These are phyloP conservation scores for Microctenopoma stevenorrisi DNA, from an alignment of 2,797 vertebrate species.

Conservation along the genomic window DNA sequence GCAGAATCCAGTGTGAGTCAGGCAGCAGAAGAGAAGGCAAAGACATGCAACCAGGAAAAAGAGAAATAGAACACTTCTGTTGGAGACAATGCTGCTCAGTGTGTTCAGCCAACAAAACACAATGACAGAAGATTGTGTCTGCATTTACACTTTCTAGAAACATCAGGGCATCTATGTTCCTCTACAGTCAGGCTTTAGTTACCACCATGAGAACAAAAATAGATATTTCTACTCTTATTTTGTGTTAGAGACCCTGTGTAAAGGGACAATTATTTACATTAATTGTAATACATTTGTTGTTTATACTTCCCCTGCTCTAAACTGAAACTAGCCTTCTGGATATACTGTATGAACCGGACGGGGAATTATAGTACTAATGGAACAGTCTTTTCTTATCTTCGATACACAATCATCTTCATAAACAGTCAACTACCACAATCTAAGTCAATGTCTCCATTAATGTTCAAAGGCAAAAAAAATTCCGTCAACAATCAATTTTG, in stretches of 20 bases:
- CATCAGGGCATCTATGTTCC: conserved; percentile 66
- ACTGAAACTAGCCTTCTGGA: conserved; percentile 25
- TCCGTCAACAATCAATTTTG: neutral
- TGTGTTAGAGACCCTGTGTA: conserved; percentile 32
- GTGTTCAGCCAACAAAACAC: conserved; percentile 57
- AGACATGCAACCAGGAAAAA: conserved; percentile 65
- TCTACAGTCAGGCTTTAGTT: conserved; percentile 68
- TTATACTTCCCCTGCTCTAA: conserved; percentile 38
- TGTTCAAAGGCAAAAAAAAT: conserved; percentile 27
- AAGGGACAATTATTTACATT: conserved; percentile 31
- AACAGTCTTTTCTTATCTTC: conserved; percentile 23
- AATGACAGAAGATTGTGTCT: conserved; percentile 68
- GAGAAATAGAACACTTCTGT: conserved; percentile 63
- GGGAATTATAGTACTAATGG: conserved; percentile 8
- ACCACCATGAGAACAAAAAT: conserved; percentile 48
- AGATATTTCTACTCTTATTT: conserved; percentile 58
- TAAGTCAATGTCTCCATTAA: neutral
- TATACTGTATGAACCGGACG: conserved; percentile 13
- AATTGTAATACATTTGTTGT: conserved; percentile 35
- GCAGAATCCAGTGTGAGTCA: conserved; percentile 56
- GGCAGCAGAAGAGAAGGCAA: conserved; percentile 61
- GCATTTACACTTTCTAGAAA: conserved; percentile 59
- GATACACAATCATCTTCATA: conserved; percentile 25
- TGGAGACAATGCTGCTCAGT: conserved; percentile 51
- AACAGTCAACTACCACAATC: neutral